Evolutionary conservation across 2,888 invertebrate species (phyloP).

Genomic region (Syrista parreyssii): DNA sequence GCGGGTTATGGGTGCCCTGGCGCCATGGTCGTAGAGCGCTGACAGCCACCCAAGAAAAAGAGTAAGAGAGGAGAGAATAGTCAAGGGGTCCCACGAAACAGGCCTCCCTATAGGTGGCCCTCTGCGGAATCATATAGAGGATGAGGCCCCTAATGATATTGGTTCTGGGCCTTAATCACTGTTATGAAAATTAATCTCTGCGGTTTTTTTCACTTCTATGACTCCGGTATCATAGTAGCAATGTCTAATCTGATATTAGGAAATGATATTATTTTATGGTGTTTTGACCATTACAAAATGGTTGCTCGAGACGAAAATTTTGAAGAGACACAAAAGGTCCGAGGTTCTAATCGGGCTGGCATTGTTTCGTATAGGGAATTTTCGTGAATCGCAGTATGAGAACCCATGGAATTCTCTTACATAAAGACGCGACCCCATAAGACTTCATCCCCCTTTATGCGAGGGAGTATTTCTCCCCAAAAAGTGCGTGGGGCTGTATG

Average conservation of each 20-base stretch:
- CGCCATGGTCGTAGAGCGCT: slow-evolving; percentile 54
- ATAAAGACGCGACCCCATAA: slow-evolving; percentile 57
- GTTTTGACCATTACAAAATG: not conserved
- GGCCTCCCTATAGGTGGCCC: slow-evolving; percentile 47
- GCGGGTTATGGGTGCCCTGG: slow-evolving; percentile 53
- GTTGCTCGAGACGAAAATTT: not conserved
- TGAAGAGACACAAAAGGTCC: not conserved
- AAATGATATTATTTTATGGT: not conserved
- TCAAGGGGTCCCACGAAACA: not conserved
- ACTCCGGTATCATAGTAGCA: not conserved
- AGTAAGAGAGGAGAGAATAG: slow-evolving; percentile 8
- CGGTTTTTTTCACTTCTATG: slow-evolving; percentile 41
- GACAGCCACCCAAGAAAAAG: slow-evolving; percentile 36
- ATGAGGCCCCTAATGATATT: slow-evolving; percentile 54
- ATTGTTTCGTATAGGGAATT: not conserved
- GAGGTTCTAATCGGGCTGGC: not conserved
- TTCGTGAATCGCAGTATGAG: slow-evolving; percentile 36
- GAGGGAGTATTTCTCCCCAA: slow-evolving; percentile 47
- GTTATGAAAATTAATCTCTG: slow-evolving; percentile 59
- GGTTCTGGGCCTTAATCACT: slow-evolving; percentile 52
- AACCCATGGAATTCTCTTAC: slow-evolving; percentile 61
- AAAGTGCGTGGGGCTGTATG: slow-evolving; percentile 35
- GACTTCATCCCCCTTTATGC: slow-evolving; percentile 31
- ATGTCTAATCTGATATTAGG: not conserved
- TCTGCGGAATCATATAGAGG: slow-evolving; percentile 15